Evolutionary conservation across 2,113 vertebrate genomes (phyloP).

Genomic region (Jaculus jaculus): DNA sequence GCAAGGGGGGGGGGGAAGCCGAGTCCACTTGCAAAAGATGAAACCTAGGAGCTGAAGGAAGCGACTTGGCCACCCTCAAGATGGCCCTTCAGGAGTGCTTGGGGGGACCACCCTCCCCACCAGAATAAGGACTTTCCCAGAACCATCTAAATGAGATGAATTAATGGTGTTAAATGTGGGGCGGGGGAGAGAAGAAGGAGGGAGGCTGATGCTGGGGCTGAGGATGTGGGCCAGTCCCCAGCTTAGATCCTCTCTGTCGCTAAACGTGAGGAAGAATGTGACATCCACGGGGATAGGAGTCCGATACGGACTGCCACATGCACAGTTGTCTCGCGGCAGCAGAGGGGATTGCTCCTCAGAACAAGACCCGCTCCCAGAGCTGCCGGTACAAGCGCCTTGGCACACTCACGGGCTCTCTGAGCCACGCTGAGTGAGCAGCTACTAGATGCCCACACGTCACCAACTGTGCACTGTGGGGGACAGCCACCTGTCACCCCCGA

Average conservation of each 20-base stretch:
- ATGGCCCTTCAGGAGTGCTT: constrained; percentile 56
- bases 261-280: too few relatives aligned
- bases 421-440: not conserved
- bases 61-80: constrained; percentile 26
- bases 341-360: too few relatives aligned
- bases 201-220: not conserved
- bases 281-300: too few relatives aligned
- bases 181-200: not conserved
- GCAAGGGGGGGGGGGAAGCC: not conserved
- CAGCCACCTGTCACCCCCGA: not conserved
- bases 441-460: not conserved
- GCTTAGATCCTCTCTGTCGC: too few relatives aligned
- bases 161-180: constrained; percentile 69
- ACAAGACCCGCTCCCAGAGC: too few relatives aligned
- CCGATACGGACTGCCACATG: too few relatives aligned
- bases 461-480: fast-evolving
- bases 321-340: too few relatives aligned
- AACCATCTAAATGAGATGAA: constrained; percentile 53
- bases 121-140: constrained; percentile 77
- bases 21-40: constrained; percentile 50
- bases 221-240: too few relatives aligned
- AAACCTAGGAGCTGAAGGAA: constrained; percentile 76
- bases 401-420: not conserved
- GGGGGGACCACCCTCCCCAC: constrained; percentile 49
- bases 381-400: not conserved